These are phyloP conservation scores for Platypus cylindrus DNA, from an alignment of 2,888 invertebrate genomes.

Conservation along the genomic window DNA sequence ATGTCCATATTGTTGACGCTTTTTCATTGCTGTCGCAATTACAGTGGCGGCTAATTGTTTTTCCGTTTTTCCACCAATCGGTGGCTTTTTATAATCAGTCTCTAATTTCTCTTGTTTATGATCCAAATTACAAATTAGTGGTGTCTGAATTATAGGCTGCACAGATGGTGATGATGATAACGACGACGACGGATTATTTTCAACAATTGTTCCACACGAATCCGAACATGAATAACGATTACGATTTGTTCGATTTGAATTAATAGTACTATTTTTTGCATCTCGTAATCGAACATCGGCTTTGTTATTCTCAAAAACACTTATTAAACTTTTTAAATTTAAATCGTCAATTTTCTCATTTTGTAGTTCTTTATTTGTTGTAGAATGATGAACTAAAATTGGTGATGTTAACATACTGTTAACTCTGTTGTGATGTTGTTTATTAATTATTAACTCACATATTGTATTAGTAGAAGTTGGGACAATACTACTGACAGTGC, in stretches of 20 bases:
- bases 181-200: conserved; percentile 20
- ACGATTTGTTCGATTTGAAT: conserved; percentile 16
- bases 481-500: conserved; percentile 18
- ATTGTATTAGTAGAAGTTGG: conserved; percentile 12
- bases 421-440: conserved; percentile 30
- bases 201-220: conserved; percentile 29
- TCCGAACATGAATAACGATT: conserved; percentile 25
- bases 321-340: conserved; percentile 64
- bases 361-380: conserved; percentile 23
- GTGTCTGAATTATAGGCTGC: conserved; percentile 5
- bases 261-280: conserved; percentile 16
- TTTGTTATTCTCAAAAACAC: conserved; percentile 52
- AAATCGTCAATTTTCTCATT: conserved; percentile 41
- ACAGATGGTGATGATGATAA: too few species aligned
- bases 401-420: conserved; percentile 51
- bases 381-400: conserved; percentile 45
- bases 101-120: conserved; percentile 23
- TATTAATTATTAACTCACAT: conserved; percentile 12
- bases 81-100: conserved; percentile 27
- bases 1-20: conserved; percentile 81
- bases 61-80: conserved; percentile 36
- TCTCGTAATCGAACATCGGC: conserved; percentile 24
- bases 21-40: conserved; percentile 51
- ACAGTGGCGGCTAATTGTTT: conserved; percentile 48
- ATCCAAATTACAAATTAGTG: conserved; percentile 21